Evolutionary conservation across 1,140 invertebrate species (phyloP), one percentile per base, ranked within the genome.

Genomic region (Lordiphosa mommai): DNA sequence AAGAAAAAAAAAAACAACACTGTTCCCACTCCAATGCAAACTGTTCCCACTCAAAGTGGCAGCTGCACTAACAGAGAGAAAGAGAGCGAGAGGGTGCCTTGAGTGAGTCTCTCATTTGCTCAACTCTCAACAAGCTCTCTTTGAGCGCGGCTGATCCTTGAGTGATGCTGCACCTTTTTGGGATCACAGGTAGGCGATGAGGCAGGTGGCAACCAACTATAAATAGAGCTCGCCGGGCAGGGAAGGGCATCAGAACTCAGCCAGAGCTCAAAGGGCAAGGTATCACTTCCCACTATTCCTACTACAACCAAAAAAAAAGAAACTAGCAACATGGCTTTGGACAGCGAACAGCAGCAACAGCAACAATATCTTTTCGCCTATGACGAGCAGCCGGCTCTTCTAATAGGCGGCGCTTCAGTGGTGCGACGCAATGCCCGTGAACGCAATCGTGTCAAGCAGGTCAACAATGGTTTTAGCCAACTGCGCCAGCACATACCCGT

Each of bases 391-490:
- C 38, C 52, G 36, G 32, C 48, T 14, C 23, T 50, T 34, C 30
- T 37, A 4, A 51, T 52, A 4, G 68, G 64, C n/a, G 76, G 68
- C n/a, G 60, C 64, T n/a, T 85, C 96, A 0, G 96, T 98, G 2
- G 95, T 96, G 0, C 90, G 96, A 40, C 92, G 97, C 61, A 98
- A 99, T 90, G 97, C 97, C 16, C 91, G 97, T 0, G 97, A 98
- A 89, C 90, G 97, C 52, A 98, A 98, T 89, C 92, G 97, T 40
- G 97, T 99, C 7, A 97, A 97, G 89, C 95, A 97, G 92, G 96
- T 98, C 61, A 98, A 99, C 91, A 95, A 97, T 73, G 96, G 96
- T 50, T 98, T 98, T 88, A 95, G 95, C 2, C 95, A 94, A 4
- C 90, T 97, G 2, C 91, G 96, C 0, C 94, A 96, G 60, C 96